These are phyloP conservation scores for Heliconius melpomene DNA, from an alignment of 1,140 invertebrate species.

Conservation along the genomic window DNA sequence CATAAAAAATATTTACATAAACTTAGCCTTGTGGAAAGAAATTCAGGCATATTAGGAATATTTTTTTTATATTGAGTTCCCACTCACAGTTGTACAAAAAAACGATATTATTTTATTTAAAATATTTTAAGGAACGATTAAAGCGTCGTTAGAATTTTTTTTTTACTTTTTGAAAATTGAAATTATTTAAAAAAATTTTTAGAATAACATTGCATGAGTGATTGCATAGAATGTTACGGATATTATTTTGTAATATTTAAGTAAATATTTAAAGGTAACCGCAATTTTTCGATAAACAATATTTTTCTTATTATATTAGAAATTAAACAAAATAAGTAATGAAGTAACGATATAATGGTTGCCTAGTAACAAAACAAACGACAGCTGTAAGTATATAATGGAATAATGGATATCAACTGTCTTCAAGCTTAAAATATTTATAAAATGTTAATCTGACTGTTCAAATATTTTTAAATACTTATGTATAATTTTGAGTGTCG, in stretches of 20 bases:
- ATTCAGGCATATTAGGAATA: not conserved
- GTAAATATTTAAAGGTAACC: too few relatives aligned
- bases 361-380: not conserved
- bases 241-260: too few relatives aligned
- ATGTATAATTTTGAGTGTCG: slow-evolving; percentile 46
- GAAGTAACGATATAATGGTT: not conserved
- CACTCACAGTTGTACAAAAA: not conserved
- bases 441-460: slow-evolving; percentile 17
- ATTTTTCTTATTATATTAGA: not conserved
- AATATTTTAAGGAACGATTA: too few relatives aligned
- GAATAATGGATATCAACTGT: not conserved
- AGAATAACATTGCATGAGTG: too few relatives aligned
- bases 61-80: too few relatives aligned
- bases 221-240: too few relatives aligned
- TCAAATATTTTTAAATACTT: slow-evolving; percentile 26
- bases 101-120: too few relatives aligned
- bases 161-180: too few relatives aligned
- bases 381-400: not conserved
- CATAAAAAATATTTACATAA: not conserved
- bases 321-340: not conserved
- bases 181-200: too few relatives aligned
- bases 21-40: not conserved
- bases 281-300: too few relatives aligned
- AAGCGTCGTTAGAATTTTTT: too few relatives aligned
- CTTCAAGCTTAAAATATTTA: not conserved